phyloP scores from a whole-genome alignment of 2,113 vertebrate genomes.

The Talpa occidentalis region DNA sequence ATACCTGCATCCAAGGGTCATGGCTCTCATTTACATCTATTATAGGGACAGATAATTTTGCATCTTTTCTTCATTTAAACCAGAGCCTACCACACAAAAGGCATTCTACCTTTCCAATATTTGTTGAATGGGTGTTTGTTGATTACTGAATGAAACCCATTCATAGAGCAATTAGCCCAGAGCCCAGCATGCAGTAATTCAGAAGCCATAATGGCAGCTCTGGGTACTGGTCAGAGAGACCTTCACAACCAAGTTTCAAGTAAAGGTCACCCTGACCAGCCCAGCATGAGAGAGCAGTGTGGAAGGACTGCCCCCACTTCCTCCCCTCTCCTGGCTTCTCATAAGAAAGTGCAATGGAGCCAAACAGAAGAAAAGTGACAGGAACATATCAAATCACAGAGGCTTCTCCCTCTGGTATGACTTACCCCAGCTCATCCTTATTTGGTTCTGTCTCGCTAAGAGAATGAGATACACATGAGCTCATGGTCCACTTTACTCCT shows the following conservation, averaged over 20 bases:
- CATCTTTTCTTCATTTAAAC: background rate
- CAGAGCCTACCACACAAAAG: background rate
- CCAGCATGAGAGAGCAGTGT: background rate
- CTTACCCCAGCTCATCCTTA: background rate
- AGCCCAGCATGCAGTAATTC: background rate
- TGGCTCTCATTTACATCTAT: background rate
- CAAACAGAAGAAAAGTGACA: conserved; percentile 32
- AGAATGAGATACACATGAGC: conserved; percentile 4
- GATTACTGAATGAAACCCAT: background rate
- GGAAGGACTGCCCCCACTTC: background rate
- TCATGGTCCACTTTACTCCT: conserved; percentile 48
- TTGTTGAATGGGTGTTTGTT: background rate
- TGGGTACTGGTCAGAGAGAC: background rate
- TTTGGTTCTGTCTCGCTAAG: conserved; percentile 36
- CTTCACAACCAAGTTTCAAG: background rate
- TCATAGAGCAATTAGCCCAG: background rate
- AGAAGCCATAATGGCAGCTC: background rate
- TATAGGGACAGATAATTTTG: background rate
- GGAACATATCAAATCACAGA: background rate
- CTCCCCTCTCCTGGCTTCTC: background rate
- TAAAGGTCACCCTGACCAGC: background rate
- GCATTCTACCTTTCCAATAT: background rate
- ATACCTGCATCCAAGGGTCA: background rate
- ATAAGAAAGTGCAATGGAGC: background rate
- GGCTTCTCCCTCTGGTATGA: background rate